These are phyloP conservation scores for Erpobdella octoculata DNA, from an alignment of 2,888 invertebrate species.

Conservation along the genomic window DNA sequence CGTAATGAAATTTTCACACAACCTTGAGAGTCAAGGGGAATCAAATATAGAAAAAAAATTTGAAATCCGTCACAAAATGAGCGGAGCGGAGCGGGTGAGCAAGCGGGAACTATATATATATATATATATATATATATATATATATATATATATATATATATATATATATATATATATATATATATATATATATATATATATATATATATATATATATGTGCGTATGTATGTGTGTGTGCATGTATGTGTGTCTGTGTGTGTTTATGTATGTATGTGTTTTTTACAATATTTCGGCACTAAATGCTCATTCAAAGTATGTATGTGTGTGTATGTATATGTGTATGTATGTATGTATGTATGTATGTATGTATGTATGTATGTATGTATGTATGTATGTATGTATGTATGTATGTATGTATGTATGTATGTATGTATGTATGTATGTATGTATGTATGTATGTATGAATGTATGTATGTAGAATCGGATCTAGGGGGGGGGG, in stretches of 20 bases:
- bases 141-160: slow-evolving; percentile 7
- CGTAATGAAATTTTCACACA: too few relatives aligned
- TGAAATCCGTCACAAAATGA: too few relatives aligned
- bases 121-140: neutral
- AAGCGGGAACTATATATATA: too few relatives aligned
- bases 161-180: neutral
- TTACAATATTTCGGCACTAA: too few relatives aligned
- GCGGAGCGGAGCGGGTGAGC: too few relatives aligned
- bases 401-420: slow-evolving; percentile 28
- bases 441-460: slow-evolving; percentile 26
- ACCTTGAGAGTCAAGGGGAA: too few relatives aligned
- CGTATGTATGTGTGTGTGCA: neutral
- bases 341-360: slow-evolving; percentile 26
- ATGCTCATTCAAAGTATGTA: too few relatives aligned
- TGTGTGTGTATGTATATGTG: slow-evolving; percentile 20
- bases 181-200: slow-evolving; percentile 5
- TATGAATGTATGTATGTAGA: too few relatives aligned
- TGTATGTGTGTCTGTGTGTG: too few relatives aligned
- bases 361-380: slow-evolving; percentile 30
- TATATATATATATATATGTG: slow-evolving; percentile 8
- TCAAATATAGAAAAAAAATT: too few relatives aligned
- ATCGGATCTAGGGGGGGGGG: too few relatives aligned
- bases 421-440: slow-evolving; percentile 27
- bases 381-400: slow-evolving; percentile 32
- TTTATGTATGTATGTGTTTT: too few relatives aligned